Conservation (phyloP, 2,797 vertebrate species). For the Eulemur mongoz region DNA sequence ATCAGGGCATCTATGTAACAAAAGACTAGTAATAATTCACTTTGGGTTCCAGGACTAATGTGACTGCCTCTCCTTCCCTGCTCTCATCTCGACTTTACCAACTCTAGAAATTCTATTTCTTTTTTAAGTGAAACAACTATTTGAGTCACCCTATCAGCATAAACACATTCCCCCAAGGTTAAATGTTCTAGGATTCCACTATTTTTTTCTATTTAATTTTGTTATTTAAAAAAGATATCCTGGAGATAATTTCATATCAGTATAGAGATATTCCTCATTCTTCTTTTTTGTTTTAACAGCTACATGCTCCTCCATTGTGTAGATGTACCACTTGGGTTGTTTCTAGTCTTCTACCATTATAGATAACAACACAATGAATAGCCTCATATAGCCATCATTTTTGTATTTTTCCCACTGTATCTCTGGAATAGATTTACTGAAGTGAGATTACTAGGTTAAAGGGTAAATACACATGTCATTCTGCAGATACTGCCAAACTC, state of each 20-base stretch:
- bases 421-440: not conserved
- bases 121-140: conserved; percentile 9
- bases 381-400: not conserved
- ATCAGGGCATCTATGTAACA: not conserved
- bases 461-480: not conserved
- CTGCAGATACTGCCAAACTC: not conserved
- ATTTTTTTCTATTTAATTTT: not conserved
- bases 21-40: not conserved
- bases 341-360: not conserved
- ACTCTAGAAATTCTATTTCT: not conserved
- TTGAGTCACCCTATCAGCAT: not conserved
- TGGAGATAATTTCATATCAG: not conserved
- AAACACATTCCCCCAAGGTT: not conserved
- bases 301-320: not conserved
- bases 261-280: not conserved
- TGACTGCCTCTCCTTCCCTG: not conserved
- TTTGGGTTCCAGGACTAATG: not conserved
- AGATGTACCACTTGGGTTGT: not conserved
- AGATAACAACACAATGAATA: not conserved
- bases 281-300: not conserved
- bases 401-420: not conserved
- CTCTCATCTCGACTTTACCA: not conserved
- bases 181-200: not conserved
- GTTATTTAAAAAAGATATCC: not conserved
- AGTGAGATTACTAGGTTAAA: not conserved